Evolutionary conservation across 2,888 invertebrate genomes (phyloP), one percentile per base, ranked within the genome.

Genomic region (Scaptomyza polygonia): DNA sequence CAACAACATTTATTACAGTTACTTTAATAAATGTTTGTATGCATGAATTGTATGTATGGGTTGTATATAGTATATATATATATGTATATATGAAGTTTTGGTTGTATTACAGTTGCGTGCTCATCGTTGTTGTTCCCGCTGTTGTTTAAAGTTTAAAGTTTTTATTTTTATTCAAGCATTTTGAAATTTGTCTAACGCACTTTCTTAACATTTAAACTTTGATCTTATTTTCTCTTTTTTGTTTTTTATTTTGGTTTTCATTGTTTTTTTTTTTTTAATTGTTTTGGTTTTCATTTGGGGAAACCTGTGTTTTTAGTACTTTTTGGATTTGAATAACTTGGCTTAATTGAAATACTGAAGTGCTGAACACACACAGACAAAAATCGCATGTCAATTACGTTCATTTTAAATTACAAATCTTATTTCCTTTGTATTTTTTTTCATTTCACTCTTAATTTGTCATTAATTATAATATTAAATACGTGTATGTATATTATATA

Each of bases 281-380:
- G 52, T 64, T 80, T 70, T 82, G 65, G 70, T 73, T 83, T 77
- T 49, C 77, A 64, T 18, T 72, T 70, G 79, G 39, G 48, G 84
- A 82, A 78, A 87, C 85, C 85, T 63, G 76, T 76, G 70, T 65
- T 68, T 70, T 72, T 69, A 74, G 57, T 66, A 63, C 25, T 42
- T 53, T 68, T 62, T 61, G 18, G 39, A 55, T 48, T 67, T 65
- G 39, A 44, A 56, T 75, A 62, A 72, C 69, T 88, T 86, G 88
- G 86, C 82, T 83, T 88, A 87, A 74, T 87, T 82, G 73, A 82
- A 88, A 88, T 88, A 87, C 86, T 88, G 79, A 76, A 81, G 76
- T 67, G 78, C 74, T 82, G 79, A 82, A 82, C 82, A 77, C 72
- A 75, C 64, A 72, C 78, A 78, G 82, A 83, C 73, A 55, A 65